Conservation (phyloP, 2,113 vertebrate genomes). For the Andinoacara biseriatus region DNA sequence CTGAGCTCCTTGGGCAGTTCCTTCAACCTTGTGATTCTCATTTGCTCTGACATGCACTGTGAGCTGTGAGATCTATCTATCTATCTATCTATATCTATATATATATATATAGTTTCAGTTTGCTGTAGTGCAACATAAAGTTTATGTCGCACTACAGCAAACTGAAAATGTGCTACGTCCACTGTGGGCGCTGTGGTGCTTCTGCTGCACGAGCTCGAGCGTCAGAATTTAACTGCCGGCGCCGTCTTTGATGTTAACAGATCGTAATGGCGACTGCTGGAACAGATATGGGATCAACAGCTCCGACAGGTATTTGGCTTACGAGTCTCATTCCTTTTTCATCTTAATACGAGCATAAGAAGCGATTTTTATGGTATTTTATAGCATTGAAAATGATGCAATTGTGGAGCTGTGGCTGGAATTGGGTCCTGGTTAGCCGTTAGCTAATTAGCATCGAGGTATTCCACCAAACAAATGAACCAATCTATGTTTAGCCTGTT, state of each 20-base stretch:
- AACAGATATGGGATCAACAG: slow-evolving; percentile 77
- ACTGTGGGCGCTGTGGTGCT: slow-evolving; percentile 50
- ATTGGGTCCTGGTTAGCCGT: slow-evolving; percentile 43
- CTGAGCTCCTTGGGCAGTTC: too few relatives aligned
- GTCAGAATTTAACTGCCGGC: slow-evolving; percentile 37
- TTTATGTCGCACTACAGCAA: neutral
- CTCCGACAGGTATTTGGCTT: slow-evolving; percentile 75
- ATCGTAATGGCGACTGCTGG: slow-evolving; percentile 83
- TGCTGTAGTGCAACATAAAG: too few relatives aligned
- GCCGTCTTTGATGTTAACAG: slow-evolving; percentile 55
- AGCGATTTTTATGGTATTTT: neutral
- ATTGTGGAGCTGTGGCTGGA: neutral
- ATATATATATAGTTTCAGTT: too few relatives aligned
- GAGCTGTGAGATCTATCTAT: too few relatives aligned
- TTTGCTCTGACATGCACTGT: too few relatives aligned
- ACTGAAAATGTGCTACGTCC: neutral
- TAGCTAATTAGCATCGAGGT: slow-evolving; percentile 63
- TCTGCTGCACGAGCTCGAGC: neutral
- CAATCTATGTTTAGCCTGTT: neutral
- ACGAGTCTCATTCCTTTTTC: neutral
- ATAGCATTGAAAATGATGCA: neutral
- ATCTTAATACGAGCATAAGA: neutral
- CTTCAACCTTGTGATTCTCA: too few relatives aligned
- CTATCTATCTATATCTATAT: too few relatives aligned
- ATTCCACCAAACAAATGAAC: slow-evolving; percentile 44